Conservation (phyloP, 2,888 invertebrate genomes). For the Seira ritae region DNA sequence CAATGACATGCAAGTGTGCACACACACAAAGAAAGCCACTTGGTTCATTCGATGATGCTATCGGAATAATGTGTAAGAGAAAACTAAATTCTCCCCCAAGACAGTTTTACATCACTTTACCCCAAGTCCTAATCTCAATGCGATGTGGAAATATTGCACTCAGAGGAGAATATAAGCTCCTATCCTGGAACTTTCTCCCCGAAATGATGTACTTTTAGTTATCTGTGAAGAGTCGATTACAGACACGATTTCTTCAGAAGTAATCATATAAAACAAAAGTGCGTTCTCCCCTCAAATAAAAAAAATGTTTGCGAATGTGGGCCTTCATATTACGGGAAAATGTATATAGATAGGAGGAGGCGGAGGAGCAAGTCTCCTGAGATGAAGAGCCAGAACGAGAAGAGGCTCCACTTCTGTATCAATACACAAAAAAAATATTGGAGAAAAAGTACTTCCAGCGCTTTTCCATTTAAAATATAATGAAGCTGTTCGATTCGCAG, state of each 20-base stretch:
- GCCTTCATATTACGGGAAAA: constrained; percentile 21
- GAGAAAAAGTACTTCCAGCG: constrained; percentile 1
- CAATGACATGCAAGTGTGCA: constrained; percentile 46
- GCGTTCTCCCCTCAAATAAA: neutral
- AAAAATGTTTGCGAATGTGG: neutral
- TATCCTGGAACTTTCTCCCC: constrained; percentile 1
- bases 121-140: constrained; percentile 43
- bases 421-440: too few species aligned
- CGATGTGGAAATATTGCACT: constrained; percentile 38
- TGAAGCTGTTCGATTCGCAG: constrained; percentile 48
- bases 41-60: too few species aligned
- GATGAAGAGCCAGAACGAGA: neutral
- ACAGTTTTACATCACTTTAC: constrained; percentile 54
- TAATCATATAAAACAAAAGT: neutral
- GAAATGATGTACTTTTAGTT: constrained; percentile 35
- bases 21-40: constrained; percentile 18
- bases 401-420: constrained; percentile 25
- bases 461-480: constrained; percentile 33
- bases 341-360: constrained; percentile 24
- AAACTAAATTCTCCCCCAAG: constrained; percentile 50
- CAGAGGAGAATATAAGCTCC: constrained; percentile 2
- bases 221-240: constrained; percentile 45
- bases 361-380: neutral
- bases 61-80: too few species aligned
- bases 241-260: neutral